These are phyloP conservation scores for Corbicula japonica DNA, from an alignment of 2,888 invertebrate species.

Conservation along the genomic window DNA sequence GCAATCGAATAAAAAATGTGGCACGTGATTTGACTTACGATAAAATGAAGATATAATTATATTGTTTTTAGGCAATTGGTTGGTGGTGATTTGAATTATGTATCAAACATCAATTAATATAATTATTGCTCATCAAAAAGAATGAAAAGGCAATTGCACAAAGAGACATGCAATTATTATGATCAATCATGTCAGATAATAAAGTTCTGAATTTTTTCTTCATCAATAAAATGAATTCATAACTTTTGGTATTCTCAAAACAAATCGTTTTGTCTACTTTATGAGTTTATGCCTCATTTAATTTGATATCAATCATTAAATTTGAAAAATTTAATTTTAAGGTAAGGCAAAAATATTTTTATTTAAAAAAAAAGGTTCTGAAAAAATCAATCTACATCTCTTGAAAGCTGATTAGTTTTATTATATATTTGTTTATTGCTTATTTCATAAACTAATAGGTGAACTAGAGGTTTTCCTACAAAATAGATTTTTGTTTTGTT, in stretches of 20 bases:
- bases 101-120: neutral
- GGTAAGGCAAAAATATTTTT: neutral
- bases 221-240: slow-evolving; percentile 53
- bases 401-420: no score
- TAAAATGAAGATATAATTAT: no score
- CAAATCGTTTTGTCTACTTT: slow-evolving; percentile 28
- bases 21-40: no score
- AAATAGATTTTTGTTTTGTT: no score
- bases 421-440: no score
- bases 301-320: slow-evolving; percentile 19
- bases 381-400: no score
- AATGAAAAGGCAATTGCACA: slow-evolving; percentile 19
- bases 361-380: no score
- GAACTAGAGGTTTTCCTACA: no score
- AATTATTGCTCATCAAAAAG: slow-evolving; percentile 19
- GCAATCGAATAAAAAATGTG: no score
- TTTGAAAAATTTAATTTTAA: slow-evolving; percentile 3
- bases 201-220: slow-evolving; percentile 20
- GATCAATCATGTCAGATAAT: slow-evolving; percentile 21
- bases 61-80: no score
- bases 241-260: slow-evolving; percentile 18
- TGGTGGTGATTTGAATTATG: neutral
- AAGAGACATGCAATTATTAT: slow-evolving; percentile 25
- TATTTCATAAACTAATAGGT: no score
- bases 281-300: slow-evolving; percentile 25